These are phyloP conservation scores for Limanda limanda DNA, from an alignment of 2,113 vertebrate species.

Conservation along the genomic window DNA sequence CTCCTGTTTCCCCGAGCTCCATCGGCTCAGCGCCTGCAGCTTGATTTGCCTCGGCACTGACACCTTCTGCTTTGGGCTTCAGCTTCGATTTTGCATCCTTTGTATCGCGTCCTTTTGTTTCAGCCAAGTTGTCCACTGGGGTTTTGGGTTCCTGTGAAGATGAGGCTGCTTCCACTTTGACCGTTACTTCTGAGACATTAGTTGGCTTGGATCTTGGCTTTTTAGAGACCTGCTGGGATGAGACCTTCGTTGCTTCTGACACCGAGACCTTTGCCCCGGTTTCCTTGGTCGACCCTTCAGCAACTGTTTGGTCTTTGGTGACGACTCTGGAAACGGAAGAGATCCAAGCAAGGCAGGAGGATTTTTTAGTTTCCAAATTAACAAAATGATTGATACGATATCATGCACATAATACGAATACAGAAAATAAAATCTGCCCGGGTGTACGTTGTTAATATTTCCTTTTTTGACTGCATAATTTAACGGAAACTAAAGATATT, in stretches of 20 bases:
- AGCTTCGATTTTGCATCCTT: neutral
- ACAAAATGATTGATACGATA: too few species aligned
- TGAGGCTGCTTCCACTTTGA: neutral
- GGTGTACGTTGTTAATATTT: too few species aligned
- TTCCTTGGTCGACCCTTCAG: neutral
- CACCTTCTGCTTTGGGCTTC: neutral
- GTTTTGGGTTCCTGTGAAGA: neutral
- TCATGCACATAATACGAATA: too few species aligned
- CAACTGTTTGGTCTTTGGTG: neutral
- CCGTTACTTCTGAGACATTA: neutral
- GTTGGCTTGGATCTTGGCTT: neutral
- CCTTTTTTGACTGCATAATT: too few species aligned
- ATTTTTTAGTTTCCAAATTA: too few species aligned
- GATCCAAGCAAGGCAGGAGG: too few species aligned
- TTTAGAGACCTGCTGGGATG: neutral
- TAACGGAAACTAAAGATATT: too few species aligned
- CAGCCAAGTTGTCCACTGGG: neutral
- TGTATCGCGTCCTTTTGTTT: neutral
- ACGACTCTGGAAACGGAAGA: too few species aligned
- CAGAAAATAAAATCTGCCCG: too few species aligned
- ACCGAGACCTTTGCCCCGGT: slow-evolving; percentile 8
- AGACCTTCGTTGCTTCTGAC: slow-evolving; percentile 10
- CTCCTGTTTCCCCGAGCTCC: neutral
- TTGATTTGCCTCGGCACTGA: neutral
- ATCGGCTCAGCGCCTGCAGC: neutral